A percentile compares a stretch with the other conserved stretches of the same genome.
Evolutionary conservation across 2,113 vertebrate species (phyloP).

Genomic region (Arenaria interpres): DNA sequence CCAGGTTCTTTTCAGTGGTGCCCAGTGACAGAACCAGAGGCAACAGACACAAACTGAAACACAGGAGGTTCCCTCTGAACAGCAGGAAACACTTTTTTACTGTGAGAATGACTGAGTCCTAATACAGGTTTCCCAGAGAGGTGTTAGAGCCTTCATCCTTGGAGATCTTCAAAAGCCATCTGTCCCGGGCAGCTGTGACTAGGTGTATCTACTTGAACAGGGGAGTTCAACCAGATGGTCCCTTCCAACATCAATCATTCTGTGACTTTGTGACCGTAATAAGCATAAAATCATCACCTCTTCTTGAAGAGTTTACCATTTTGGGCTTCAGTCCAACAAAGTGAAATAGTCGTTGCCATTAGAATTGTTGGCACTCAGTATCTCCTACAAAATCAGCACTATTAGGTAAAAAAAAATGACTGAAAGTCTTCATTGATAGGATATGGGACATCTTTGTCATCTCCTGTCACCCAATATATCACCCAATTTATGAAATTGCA

Average conservation of each 20-base stretch:
- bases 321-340: not conserved
- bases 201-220: not conserved
- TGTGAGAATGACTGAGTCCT: not conserved
- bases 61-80: not conserved
- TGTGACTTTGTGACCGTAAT: not conserved
- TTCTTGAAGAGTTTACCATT: not conserved
- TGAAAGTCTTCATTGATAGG: not conserved
- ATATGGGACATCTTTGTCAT: not conserved
- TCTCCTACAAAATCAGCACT: not conserved
- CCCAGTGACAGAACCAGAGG: not conserved
- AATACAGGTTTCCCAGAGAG: not conserved
- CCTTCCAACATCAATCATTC: not conserved
- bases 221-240: not conserved
- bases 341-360: not conserved
- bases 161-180: not conserved
- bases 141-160: not conserved
- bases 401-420: not conserved
- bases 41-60: not conserved
- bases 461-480: not conserved
- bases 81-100: not conserved
- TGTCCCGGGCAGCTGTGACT: not conserved
- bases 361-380: not conserved
- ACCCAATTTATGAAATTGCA: not conserved
- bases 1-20: not conserved
- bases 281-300: not conserved